Evolutionary conservation across 2,888 invertebrate genomes (phyloP).

Genomic region (Beris chalybata): DNA sequence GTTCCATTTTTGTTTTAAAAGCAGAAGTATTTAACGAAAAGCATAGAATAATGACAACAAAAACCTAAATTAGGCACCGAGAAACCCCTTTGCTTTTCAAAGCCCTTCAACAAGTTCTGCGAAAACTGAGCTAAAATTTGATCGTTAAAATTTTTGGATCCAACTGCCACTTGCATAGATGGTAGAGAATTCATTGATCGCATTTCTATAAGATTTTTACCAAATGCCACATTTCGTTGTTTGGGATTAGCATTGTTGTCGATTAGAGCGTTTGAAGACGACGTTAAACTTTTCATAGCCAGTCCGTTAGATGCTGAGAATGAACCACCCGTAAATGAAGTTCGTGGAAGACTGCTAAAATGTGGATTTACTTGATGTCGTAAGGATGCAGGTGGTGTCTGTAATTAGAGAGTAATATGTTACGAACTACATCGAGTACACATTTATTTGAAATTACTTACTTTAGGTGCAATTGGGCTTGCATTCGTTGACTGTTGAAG

Average conservation of each 20-base stretch:
- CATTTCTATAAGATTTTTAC: constrained; percentile 60
- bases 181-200: constrained; percentile 32
- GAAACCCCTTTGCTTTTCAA: constrained; percentile 63
- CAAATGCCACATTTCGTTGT: constrained; percentile 73
- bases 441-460: constrained; percentile 42
- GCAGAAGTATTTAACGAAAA: constrained; percentile 14
- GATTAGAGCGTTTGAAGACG: constrained; percentile 33
- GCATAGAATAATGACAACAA: constrained; percentile 33
- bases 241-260: constrained; percentile 49
- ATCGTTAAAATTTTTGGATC: constrained; percentile 32
- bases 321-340: constrained; percentile 61
- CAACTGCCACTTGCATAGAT: constrained; percentile 31
- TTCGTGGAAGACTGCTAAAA: constrained; percentile 79
- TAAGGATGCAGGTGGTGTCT: constrained; percentile 77
- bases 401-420: constrained; percentile 34
- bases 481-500: constrained; percentile 45
- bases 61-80: constrained; percentile 92
- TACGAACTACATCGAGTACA: constrained; percentile 7
- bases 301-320: constrained; percentile 40
- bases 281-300: constrained; percentile 37
- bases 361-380: constrained; percentile 75
- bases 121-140: constrained; percentile 38
- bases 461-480: constrained; percentile 56
- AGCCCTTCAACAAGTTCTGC: constrained; percentile 36
- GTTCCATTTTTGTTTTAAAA: not conserved